Base-by-base conservation (phyloP, 2,888 invertebrate genomes). In the Parnassius orleans region DNA sequence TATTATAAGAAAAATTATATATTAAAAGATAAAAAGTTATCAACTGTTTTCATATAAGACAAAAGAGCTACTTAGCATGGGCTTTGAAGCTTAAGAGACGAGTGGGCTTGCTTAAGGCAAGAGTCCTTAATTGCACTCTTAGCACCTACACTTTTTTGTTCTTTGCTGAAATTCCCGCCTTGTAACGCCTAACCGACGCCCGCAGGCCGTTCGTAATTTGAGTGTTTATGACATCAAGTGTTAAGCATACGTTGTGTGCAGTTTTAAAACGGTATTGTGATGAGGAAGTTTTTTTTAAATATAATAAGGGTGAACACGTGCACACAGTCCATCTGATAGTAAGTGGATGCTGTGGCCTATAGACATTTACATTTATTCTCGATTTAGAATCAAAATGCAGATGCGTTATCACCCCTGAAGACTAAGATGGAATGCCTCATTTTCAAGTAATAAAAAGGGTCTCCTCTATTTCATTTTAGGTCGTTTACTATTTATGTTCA, bases 71-170 rank as follows among this genome's bases (percentile, higher is more conserved):
- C 55, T 56, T 48, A 53, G 44, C 42, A n/a, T 41, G 24, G 61
- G 58, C 56, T 61, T 47, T 63, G 63, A 43, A 53, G 48, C 60
- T 63, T 63, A 60, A 60, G 53, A 67, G 58, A 60, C 61, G 65
- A 64, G 67, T 64, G 70, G 73, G 74, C 69, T 74, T 71, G 72
- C 71, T 72, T 72, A 74, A 75, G 74, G 72, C 72, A 67, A 80
- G 81, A 68, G 73, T 70, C 67, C 79, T 77, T 76, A 77, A 81
- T 77, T 77, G 69, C 68, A 70, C 69, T 65, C 58, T 68, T 69
- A 60, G 63, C 70, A 68, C 67, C 66, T 68, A 57, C 63, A 56
- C 58, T 66, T 67, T 69, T 63, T 69, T 68, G 66, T 71, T 66
- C 60, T 54, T 56, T 41, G 43, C 55, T 50, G 43, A 60, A 64